Conservation (phyloP, 1,140 invertebrate species). For the Arion vulgaris region DNA sequence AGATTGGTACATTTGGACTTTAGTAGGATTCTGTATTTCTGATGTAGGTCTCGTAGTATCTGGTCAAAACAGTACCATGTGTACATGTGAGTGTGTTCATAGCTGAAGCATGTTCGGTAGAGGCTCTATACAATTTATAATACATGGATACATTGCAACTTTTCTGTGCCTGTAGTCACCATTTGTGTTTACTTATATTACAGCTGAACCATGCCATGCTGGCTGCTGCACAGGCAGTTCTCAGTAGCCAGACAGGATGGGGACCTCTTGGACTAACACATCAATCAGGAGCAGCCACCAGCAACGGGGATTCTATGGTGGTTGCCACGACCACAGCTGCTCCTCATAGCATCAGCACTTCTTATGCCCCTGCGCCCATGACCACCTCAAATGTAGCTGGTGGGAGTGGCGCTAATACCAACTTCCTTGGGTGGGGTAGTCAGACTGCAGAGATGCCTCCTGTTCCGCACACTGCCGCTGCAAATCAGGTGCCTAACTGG, state of each 20-base stretch:
- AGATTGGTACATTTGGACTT: too few relatives aligned
- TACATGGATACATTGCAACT: background rate
- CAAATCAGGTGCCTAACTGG: conserved; percentile 35
- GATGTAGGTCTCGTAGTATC: too few relatives aligned
- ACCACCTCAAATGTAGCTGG: conserved; percentile 34
- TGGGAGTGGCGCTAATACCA: conserved; percentile 26
- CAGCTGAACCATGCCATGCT: conserved; percentile 65
- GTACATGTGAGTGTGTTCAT: too few relatives aligned
- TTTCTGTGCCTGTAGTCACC: background rate
- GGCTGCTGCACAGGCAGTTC: conserved; percentile 66
- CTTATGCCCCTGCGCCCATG: conserved; percentile 33
- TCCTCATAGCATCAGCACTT: conserved; percentile 24
- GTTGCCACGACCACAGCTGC: conserved; percentile 31
- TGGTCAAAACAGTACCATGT: too few relatives aligned
- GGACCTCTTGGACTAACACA: conserved; percentile 56
- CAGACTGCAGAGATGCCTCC: conserved; percentile 36
- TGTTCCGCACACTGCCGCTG: conserved; percentile 32
- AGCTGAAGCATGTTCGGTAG: background rate
- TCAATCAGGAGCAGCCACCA: conserved; percentile 46
- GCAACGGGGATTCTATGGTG: conserved; percentile 40
- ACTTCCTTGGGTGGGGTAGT: conserved; percentile 33
- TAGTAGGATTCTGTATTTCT: too few relatives aligned
- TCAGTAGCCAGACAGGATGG: conserved; percentile 62
- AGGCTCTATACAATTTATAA: background rate
- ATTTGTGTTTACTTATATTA: conserved; percentile 5